Evolutionary conservation across 2,888 invertebrate genomes (phyloP).

Genomic region (Margaritifera margaritifera): DNA sequence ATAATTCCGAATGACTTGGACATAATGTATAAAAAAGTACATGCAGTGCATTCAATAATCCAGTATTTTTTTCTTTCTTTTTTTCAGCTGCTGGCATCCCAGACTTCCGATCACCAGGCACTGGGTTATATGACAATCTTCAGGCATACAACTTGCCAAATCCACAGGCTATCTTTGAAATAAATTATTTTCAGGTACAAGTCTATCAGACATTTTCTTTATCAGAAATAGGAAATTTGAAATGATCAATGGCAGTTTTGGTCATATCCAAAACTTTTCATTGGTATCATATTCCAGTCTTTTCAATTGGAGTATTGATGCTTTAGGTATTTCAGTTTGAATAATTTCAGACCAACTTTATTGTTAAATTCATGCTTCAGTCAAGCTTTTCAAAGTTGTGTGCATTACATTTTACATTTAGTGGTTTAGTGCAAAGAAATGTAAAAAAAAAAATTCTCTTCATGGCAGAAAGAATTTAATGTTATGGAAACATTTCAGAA

Average conservation of each 20-base stretch:
- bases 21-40: neutral
- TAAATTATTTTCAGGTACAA: constrained; percentile 82
- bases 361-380: no score
- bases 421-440: no score
- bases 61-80: neutral
- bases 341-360: no score
- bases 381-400: no score
- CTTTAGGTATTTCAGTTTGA: no score
- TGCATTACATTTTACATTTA: no score
- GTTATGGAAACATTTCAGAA: no score
- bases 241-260: no score
- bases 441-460: no score
- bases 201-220: neutral
- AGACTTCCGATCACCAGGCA: constrained; percentile 93
- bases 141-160: constrained; percentile 92
- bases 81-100: constrained; percentile 92
- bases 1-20: no score
- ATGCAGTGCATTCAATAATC: neutral
- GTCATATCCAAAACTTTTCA: neutral
- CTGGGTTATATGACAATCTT: constrained; percentile 92
- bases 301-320: neutral
- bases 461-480: no score
- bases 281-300: neutral
- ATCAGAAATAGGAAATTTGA: neutral
- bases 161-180: constrained; percentile 93